phyloP scores from a whole-genome alignment of 2,888 invertebrate genomes.

The Tuberolachnus salignus region DNA sequence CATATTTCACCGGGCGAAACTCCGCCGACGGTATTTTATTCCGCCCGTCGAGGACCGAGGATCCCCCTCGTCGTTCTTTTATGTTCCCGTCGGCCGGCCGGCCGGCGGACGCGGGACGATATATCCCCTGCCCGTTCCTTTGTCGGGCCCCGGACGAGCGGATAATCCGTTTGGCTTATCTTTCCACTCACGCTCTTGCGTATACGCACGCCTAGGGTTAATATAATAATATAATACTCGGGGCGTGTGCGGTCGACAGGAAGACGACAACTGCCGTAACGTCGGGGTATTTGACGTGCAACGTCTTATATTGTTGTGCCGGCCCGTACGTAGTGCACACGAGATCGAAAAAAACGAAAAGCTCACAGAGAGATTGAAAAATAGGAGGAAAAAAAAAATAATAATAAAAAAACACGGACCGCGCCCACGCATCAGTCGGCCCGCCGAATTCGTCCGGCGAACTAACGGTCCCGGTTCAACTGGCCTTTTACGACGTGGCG shows the following conservation, averaged over 20 bases:
- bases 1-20: constrained; percentile 27
- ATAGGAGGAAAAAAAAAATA: not conserved
- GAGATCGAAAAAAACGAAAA: not conserved
- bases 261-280: not conserved
- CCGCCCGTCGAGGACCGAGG: too few species aligned
- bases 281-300: constrained; percentile 10
- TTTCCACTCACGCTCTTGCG: constrained; percentile 13
- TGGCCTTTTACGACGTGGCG: not conserved
- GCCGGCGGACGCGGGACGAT: too few species aligned
- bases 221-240: too few species aligned
- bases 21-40: constrained; percentile 28
- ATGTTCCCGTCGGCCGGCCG: too few species aligned
- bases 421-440: not conserved
- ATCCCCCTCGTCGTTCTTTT: not conserved
- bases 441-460: not conserved
- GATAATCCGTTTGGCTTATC: constrained; percentile 34
- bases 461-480: not conserved
- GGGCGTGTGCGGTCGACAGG: not conserved
- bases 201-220: not conserved
- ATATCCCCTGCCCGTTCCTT: too few species aligned
- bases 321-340: not conserved
- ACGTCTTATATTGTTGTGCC: too few species aligned
- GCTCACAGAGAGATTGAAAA: not conserved
- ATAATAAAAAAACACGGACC: not conserved
- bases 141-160: too few species aligned